These are phyloP conservation scores for Xestia c-nigrum DNA, from an alignment of 2,888 invertebrate genomes.

Conservation along the genomic window DNA sequence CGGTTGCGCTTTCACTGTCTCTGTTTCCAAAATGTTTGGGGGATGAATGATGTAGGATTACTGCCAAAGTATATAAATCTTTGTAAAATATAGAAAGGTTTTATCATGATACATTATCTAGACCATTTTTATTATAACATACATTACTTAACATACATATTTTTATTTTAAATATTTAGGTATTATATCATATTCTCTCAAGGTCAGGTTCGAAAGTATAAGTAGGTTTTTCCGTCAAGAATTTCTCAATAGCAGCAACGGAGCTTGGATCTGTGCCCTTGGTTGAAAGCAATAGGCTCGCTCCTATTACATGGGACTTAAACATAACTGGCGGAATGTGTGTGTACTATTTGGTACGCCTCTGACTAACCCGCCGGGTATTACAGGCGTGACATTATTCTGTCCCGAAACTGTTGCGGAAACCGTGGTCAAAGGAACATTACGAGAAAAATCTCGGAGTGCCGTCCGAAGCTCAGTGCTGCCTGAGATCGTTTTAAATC, in stretches of 20 bases:
- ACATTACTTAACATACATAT: background rate
- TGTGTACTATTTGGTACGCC: background rate
- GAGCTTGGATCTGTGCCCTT: background rate
- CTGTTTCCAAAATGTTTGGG: background rate
- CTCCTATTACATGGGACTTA: background rate
- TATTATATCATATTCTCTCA: background rate
- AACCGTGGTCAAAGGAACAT: conserved; percentile 66
- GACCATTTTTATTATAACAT: background rate
- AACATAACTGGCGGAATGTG: background rate
- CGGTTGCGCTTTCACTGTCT: background rate
- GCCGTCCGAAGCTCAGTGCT: conserved; percentile 60
- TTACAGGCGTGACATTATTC: background rate
- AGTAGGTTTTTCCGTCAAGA: background rate
- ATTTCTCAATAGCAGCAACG: background rate
- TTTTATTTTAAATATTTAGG: conserved; percentile 2
- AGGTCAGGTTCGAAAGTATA: background rate
- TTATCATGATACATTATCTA: background rate
- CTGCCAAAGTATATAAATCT: background rate
- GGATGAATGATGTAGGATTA: background rate
- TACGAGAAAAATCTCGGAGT: conserved; percentile 69
- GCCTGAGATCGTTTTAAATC: conserved; percentile 72
- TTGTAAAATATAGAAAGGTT: background rate
- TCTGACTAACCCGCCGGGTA: background rate
- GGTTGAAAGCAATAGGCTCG: background rate
- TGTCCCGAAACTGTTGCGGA: conserved; percentile 66